Evolutionary conservation across 2,888 invertebrate species (phyloP), one percentile per base, ranked within the genome.

Genomic region (Melipona bicolor): DNA sequence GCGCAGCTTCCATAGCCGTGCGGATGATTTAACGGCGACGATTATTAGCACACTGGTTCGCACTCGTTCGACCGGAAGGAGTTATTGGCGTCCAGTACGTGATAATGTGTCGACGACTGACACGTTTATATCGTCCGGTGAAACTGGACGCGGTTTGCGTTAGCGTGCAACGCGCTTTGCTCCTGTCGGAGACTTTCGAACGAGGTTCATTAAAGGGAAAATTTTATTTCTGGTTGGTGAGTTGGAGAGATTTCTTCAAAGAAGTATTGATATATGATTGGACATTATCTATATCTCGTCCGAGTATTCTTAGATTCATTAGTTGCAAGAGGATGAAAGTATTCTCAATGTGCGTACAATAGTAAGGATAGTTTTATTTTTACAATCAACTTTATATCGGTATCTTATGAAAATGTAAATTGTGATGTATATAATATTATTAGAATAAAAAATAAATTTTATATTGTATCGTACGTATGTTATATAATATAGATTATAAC

Each of bases 81-180:
- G 79, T 87, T 87, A 84, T 87, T 75, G 87, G 65, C 77, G 76
- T 56, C 56, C 43, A 36, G 71, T 43, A 52, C 59, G 77, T 74
- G 87, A 88, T 87, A 87, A 87, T 88, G 77, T 77, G 78, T 69
- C 77, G 68, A 81, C 83, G 75, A 88, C 65, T 87, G 88, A 88
- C 86, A 69, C 65, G 65, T 24, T 73, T 59, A 59, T 72, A 84
- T 76, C 77, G 84, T 79, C 64, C 24, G 0, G 21, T 32, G 61
- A n/a, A 17, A 43, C 79, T 82, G 85, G 87, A 87, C 75, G 84
- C 79, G 84, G 6, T 62, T n/a, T 59, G 74, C 64, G 61, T 61
- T 61, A 6, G 19, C 52, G 17, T 0, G 36, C 36, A 9, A 36
- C 9, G 36, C 9, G 43, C 43, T 43, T 43, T 43, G 1, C 43